A percentile compares a stretch with the other conserved stretches of the same genome.
Conservation (phyloP, 92 coral and sea anemone genomes). For the Metridium senile region DNA sequence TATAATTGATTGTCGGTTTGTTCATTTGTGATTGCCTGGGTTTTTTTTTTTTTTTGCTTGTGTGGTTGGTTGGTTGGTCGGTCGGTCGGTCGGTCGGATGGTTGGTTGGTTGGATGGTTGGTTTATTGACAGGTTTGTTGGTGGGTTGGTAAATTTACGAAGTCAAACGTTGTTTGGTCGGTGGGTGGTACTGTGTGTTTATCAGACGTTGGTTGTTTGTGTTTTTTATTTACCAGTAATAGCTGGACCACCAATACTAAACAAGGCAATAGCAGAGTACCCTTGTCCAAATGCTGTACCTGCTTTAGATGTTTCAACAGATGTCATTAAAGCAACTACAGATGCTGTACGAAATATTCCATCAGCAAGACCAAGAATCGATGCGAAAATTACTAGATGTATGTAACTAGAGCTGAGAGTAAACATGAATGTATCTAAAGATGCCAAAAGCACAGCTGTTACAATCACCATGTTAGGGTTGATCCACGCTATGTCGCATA, state of each 20-base stretch:
- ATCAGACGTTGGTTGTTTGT: not conserved
- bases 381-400: constrained; percentile 30
- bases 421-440: constrained; percentile 22
- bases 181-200: not conserved
- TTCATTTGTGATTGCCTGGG: not conserved
- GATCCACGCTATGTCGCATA: constrained; percentile 40
- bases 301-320: constrained; percentile 38
- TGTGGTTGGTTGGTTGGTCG: not conserved
- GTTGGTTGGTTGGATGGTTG: not conserved
- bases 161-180: not conserved
- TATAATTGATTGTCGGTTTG: not conserved
- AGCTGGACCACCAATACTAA: constrained; percentile 46
- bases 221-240: constrained; percentile 39
- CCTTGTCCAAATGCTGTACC: constrained; percentile 56
- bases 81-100: not conserved
- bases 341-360: constrained; percentile 40
- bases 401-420: constrained; percentile 33
- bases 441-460: constrained; percentile 26
- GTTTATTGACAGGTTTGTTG: not conserved
- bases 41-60: not conserved
- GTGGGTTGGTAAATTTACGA: too few relatives aligned
- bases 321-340: constrained; percentile 19
- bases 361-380: constrained; percentile 42
- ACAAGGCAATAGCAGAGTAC: constrained; percentile 16
- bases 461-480: constrained; percentile 29